Conservation (phyloP, 2,113 vertebrate species). For the Chloropsis cyanopogon region DNA sequence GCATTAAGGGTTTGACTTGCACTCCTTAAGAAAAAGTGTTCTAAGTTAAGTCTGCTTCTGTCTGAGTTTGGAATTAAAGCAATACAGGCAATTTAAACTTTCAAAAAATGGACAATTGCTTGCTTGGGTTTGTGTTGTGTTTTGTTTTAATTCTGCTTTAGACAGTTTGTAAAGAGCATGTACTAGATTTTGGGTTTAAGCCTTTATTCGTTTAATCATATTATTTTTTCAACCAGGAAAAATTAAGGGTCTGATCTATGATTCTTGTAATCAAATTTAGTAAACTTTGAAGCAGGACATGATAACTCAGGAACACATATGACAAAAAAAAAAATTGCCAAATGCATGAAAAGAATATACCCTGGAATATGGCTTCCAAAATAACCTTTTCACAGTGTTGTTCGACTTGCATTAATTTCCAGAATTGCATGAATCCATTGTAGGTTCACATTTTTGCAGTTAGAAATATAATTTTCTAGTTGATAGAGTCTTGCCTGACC, state of each 20-base stretch:
- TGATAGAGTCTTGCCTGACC: neutral
- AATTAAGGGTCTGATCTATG: neutral
- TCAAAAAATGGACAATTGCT: neutral
- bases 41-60: neutral
- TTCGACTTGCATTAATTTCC: neutral
- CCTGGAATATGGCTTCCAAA: neutral
- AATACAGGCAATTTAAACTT: neutral
- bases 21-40: neutral
- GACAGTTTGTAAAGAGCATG: neutral
- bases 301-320: neutral
- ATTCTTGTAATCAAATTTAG: neutral
- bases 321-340: neutral
- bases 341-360: neutral
- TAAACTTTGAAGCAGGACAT: neutral
- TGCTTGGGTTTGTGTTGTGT: neutral
- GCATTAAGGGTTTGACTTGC: slow-evolving; percentile 20
- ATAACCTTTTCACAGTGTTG: neutral
- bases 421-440: neutral
- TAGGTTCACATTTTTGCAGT: neutral
- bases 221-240: neutral
- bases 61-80: neutral
- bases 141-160: neutral
- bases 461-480: neutral
- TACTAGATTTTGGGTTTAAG: neutral
- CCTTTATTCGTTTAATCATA: neutral